Evolutionary conservation across 2,113 vertebrate species (phyloP), one percentile per base, ranked within the genome.

Genomic region (Campylomormyrus numenius): DNA sequence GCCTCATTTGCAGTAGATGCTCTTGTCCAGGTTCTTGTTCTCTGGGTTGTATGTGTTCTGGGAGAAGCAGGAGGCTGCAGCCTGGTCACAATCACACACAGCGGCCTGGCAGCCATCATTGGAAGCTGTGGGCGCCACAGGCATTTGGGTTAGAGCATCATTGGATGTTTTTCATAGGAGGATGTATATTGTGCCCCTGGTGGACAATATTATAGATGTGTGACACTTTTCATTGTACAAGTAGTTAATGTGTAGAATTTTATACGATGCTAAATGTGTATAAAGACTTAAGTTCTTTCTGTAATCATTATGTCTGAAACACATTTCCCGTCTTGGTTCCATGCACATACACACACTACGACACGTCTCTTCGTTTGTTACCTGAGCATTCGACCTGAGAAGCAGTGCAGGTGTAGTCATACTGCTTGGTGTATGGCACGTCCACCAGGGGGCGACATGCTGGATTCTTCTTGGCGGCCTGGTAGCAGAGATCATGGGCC

Each of bases 41-140:
- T 94, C 91, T 0, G 91, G 0, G 89, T 96, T 94, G 93, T 97
- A 98, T 0, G 92, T 86, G 0, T 77, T 46, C 87, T 88, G 85
- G 46, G 96, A 94, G 39, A 99, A 98, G 94, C 98, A 99, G 74
- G 92, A 91, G 92, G 97, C 96, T 0, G 97, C 97, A 0, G 45
- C 2, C 0, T 96, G 96, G 90, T 98, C 97, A 0, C 98, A 99
- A 39, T 97, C 94, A 8, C 98, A 99, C 93, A 97, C 91, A 19
- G 97, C 96, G 5, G 88, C 90, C 90, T 96, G 90, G n/a, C 97
- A 99, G 0, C 89, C 92, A 0, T 92, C 0, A 91, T 97, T 99
- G 7, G 91, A 31, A 0, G 27, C 98, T 98, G 93, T 6, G 89
- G 92, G 35, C 92, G n/a, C 88, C 11, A 86, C 48, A 19, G 31